These are phyloP conservation scores for Crematogaster levior DNA, from an alignment of 2,888 invertebrate species.

Conservation along the genomic window DNA sequence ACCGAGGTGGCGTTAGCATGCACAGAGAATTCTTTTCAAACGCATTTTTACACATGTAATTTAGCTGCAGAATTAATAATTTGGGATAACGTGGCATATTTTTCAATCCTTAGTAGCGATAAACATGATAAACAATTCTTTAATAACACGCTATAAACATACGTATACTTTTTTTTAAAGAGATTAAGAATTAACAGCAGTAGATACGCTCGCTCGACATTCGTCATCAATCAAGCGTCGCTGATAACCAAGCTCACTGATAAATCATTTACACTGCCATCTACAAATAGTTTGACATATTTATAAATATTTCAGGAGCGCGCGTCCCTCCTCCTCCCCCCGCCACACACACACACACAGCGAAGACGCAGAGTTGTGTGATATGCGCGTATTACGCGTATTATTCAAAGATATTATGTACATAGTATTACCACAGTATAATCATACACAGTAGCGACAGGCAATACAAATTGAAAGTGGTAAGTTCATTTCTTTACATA, in stretches of 20 bases:
- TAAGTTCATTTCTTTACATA: too few species aligned
- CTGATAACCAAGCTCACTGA: not conserved
- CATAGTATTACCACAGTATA: too few species aligned
- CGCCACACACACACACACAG: not conserved
- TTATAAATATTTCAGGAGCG: conserved; percentile 5
- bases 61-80: not conserved
- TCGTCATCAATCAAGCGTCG: not conserved
- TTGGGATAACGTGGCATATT: not conserved
- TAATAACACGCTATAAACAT: not conserved
- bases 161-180: not conserved
- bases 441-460: too few species aligned
- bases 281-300: not conserved
- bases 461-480: too few species aligned
- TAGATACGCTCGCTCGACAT: not conserved
- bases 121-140: not conserved
- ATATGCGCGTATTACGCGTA: not conserved
- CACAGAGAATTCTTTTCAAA: not conserved
- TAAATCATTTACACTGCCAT: conserved; percentile 20
- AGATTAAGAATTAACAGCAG: not conserved
- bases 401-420: not conserved
- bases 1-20: not conserved
- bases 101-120: not conserved
- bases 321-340: too few species aligned
- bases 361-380: not conserved
- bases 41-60: not conserved